These are phyloP conservation scores for Aelia acuminata DNA, from an alignment of 2,888 invertebrate species.

Conservation along the genomic window DNA sequence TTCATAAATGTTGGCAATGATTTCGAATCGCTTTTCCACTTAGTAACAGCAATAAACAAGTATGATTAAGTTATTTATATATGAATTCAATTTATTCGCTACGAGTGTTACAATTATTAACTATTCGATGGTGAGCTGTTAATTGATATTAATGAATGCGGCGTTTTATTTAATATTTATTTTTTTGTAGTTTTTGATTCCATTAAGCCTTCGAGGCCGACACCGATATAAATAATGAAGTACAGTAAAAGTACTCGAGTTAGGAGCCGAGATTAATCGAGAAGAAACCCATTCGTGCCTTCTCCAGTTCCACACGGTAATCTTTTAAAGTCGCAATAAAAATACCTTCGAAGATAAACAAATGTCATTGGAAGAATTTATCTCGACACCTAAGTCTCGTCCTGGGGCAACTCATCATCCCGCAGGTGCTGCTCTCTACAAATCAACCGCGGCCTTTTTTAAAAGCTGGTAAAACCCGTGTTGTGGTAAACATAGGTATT, in stretches of 20 bases:
- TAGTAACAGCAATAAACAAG: too few species aligned
- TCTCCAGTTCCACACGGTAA: not conserved
- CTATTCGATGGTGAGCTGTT: too few species aligned
- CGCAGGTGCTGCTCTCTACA: slow-evolving; percentile 44
- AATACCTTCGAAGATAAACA: slow-evolving; percentile 25
- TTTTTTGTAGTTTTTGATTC: not conserved
- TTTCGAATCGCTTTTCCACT: too few species aligned
- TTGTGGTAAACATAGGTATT: slow-evolving; percentile 32
- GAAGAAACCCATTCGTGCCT: not conserved
- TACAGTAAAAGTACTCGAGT: not conserved
- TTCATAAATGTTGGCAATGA: too few species aligned
- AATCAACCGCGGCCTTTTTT: slow-evolving; percentile 41
- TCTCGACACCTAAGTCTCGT: slow-evolving; percentile 25
- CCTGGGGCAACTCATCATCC: slow-evolving; percentile 41
- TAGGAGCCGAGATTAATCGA: slow-evolving; percentile 20
- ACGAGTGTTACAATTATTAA: too few species aligned
- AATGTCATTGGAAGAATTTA: slow-evolving; percentile 48
- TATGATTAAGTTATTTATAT: too few species aligned
- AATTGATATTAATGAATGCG: too few species aligned
- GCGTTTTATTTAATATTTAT: too few species aligned
- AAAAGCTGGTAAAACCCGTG: slow-evolving; percentile 37
- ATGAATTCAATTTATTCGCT: too few species aligned
- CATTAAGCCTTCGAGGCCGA: not conserved
- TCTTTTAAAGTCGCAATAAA: slow-evolving; percentile 44
- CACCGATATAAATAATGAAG: not conserved